These are phyloP conservation scores for Cantharis rufa DNA, from an alignment of 2,888 invertebrate genomes.

Conservation along the genomic window DNA sequence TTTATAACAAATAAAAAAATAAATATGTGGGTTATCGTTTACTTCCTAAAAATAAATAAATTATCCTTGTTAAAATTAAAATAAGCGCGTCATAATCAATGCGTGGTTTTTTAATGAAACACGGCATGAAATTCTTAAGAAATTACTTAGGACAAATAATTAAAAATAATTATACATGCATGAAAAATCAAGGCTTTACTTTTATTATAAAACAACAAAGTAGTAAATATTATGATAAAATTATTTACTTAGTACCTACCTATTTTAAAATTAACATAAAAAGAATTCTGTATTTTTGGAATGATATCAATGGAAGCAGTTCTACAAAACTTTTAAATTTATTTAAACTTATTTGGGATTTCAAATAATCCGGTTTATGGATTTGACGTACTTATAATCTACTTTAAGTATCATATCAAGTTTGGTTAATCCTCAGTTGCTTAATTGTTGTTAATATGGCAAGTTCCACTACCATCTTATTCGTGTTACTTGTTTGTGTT, in stretches of 20 bases:
- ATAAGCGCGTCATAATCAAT: background rate
- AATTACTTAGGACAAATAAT: too few relatives aligned
- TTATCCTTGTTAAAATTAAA: background rate
- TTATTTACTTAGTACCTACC: too few relatives aligned
- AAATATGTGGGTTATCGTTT: too few relatives aligned
- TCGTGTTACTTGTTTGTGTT: background rate
- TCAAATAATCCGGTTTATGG: background rate
- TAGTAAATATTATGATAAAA: too few relatives aligned
- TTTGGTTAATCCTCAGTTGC: background rate
- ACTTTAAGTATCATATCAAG: background rate
- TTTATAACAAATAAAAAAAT: too few relatives aligned
- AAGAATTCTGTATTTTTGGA: too few relatives aligned
- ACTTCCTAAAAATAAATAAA: too few relatives aligned
- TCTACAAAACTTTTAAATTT: too few relatives aligned
- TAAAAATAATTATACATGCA: background rate
- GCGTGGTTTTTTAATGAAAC: background rate
- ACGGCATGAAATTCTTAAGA: too few relatives aligned
- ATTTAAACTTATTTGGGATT: too few relatives aligned
- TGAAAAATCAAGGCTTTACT: background rate
- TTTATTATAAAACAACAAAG: background rate
- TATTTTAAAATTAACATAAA: too few relatives aligned
- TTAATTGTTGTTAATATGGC: background rate
- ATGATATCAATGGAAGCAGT: too few relatives aligned
- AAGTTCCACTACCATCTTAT: background rate
- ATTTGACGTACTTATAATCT: background rate